phyloP scores from a whole-genome alignment of 2,113 vertebrate genomes.

The Spea bombifrons region DNA sequence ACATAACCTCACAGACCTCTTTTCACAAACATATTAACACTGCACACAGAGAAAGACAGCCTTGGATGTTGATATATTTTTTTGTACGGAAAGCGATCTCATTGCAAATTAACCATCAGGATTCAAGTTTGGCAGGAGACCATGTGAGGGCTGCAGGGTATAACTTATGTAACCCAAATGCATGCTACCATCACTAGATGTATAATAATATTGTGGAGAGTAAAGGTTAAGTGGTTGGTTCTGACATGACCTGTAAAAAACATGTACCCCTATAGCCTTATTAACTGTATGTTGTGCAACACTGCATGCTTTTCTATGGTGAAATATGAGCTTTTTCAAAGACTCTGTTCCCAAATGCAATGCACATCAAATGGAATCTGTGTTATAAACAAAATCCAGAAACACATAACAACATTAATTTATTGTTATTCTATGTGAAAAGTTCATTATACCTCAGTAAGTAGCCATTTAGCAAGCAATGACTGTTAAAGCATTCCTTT shows the following conservation, averaged over 20 bases:
- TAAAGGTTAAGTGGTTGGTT: not conserved
- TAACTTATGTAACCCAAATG: constrained; percentile 26
- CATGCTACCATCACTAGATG: not conserved
- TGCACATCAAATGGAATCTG: no score
- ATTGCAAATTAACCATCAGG: constrained; percentile 33
- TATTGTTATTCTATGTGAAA: not conserved
- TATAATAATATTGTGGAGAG: not conserved
- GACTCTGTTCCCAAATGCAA: not conserved
- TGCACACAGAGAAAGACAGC: constrained; percentile 10
- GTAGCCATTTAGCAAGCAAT: not conserved
- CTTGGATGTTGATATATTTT: not conserved
- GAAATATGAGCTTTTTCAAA: not conserved
- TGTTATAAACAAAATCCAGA: not conserved
- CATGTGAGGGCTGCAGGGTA: constrained; percentile 17
- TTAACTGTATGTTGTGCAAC: not conserved
- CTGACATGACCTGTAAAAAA: constrained; percentile 22
- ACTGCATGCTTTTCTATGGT: not conserved
- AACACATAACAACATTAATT: not conserved
- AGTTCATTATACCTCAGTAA: not conserved
- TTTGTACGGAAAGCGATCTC: constrained; percentile 11
- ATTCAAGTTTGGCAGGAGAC: constrained; percentile 21
- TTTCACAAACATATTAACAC: constrained; percentile 2
- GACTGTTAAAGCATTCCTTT: not conserved
- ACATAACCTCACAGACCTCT: constrained; percentile 11
- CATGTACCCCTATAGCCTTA: not conserved